Evolutionary conservation across 2,888 invertebrate species (phyloP), one percentile per base, ranked within the genome.

Genomic region (Ophonus ardosiacus): DNA sequence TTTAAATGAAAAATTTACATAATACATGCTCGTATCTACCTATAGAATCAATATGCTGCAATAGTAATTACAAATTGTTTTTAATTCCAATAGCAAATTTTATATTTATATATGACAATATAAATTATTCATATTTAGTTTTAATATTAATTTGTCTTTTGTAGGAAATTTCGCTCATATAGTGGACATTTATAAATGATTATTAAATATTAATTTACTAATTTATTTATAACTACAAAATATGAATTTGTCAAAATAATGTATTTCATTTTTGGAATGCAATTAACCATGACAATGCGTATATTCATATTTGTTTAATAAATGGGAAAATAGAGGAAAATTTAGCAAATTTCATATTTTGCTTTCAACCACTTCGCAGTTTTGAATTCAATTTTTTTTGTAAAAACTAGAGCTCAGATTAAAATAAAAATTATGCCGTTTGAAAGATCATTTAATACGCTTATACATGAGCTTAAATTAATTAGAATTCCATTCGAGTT

Each of bases 61-160:
- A 5, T 31, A 10, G 68, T 68, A 68, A 68, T 68, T 68, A 68
- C 24, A 68, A 68, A 40, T 68, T 68, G 31, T 68, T 68, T 68
- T 68, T 68, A 68, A 68, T 68, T 68, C 38, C 38, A n/a, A 68
- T 13, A 21, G 24, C 8, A 21, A 31, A 63, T 63, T 63, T 63
- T 63, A 24, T 68, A 38, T 74, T 74, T 74, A 24, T 15, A 38
- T 38, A 31, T 13, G 31, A 68, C 21, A 68, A 38, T 7, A 68
- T 68, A 68, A 68, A 38, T 68, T 68, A 68, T 68, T 74, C 43
- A 43, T 40, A 74, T 74, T 74, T 74, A 43, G 71, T 40, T 74
- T 43, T 74, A 24, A 68, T 68, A 68, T 68, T 38, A 68, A 68
- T 68, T 68, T 68, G 68, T 38, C 68, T 68, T 63, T 68, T 38